These are phyloP conservation scores for Epizoanthus stellaris DNA, from an alignment of 92 coral and sea anemone genomes.

Conservation along the genomic window DNA sequence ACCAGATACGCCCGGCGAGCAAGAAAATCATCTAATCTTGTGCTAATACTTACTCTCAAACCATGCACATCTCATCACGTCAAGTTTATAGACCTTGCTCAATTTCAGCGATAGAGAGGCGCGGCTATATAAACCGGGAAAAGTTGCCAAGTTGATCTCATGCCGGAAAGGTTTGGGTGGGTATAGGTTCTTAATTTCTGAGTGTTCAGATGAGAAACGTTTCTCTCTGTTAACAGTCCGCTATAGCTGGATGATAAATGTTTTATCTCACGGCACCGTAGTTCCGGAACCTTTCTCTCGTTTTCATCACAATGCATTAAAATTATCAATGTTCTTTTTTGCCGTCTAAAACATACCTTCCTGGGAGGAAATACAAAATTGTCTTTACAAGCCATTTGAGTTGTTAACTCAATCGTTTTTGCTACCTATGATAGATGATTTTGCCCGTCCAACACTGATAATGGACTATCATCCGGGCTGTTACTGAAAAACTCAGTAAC, in stretches of 20 bases:
- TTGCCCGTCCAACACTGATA: no score
- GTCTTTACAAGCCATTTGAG: no score
- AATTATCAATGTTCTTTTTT: no score
- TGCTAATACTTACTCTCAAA: not conserved
- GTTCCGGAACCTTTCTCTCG: not conserved
- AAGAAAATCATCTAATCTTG: not conserved
- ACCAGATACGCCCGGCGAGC: not conserved
- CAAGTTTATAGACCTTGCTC: not conserved
- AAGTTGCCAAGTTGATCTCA: not conserved
- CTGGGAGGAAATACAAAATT: no score
- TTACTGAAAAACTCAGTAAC: no score
- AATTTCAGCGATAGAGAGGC: not conserved
- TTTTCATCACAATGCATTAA: not conserved
- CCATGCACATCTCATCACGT: not conserved
- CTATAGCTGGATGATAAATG: not conserved
- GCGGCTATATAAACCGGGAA: not conserved
- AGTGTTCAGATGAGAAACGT: not conserved
- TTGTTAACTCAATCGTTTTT: no score
- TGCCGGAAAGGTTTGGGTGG: not conserved
- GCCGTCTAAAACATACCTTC: no score
- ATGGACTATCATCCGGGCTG: no score
- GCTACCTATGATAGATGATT: no score
- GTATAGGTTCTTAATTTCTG: not conserved
- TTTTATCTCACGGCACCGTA: not conserved
- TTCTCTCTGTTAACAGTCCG: not conserved